Base-by-base conservation (phyloP, 2,888 invertebrate genomes). In the Lasioglossum oenotherae region DNA sequence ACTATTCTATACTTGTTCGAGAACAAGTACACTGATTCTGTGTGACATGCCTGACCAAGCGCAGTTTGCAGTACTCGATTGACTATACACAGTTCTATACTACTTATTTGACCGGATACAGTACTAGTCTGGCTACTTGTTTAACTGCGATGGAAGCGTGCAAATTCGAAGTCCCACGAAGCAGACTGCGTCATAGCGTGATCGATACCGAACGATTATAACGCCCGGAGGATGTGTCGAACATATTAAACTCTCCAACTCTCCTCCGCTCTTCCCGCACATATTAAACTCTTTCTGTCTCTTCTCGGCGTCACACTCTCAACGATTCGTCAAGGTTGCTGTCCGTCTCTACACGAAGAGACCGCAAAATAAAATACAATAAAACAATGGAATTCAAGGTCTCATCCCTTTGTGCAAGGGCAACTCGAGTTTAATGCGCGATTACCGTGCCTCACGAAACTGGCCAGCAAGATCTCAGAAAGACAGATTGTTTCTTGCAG, bases 131-230 rank as follows among this genome's bases (percentile, higher is more conserved):
- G 53, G 23, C 23, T 23, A 60, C 16, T 31, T 31, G 27, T 16
- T 49, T 49, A 1, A 49, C 19, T 19, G 19, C 49, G 46, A 49
- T 2, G 49, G 19, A 19, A 46, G 46, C 46, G 4, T 46, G 14
- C 14, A 46, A 90, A 89, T 86, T 84, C 82, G 80, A 89, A 87
- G 81, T 90, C 77, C 85, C 78, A 82, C 85, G 83, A 77, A 87
- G 84, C 85, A 46, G 74, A 85, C 64, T 86, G 82, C 86, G 87
- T 87, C 90, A 90, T 84, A 86, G 86, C 74, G 78, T 86, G 89
- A 90, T 90, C 90, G 90, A 90, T 90, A 90, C 76, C 75, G 84
- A 81, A 80, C 87, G 88, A 90, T 89, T 90, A 89, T 87, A 88
- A 90, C 90, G 88, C 86, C 90, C 86, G 77, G 85, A 86, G 90